Percentiles rank a stretch among this genome's conserved stretches.
Conservation (phyloP, 2,113 vertebrate species). For the Boleophthalmus pectinirostris region DNA sequence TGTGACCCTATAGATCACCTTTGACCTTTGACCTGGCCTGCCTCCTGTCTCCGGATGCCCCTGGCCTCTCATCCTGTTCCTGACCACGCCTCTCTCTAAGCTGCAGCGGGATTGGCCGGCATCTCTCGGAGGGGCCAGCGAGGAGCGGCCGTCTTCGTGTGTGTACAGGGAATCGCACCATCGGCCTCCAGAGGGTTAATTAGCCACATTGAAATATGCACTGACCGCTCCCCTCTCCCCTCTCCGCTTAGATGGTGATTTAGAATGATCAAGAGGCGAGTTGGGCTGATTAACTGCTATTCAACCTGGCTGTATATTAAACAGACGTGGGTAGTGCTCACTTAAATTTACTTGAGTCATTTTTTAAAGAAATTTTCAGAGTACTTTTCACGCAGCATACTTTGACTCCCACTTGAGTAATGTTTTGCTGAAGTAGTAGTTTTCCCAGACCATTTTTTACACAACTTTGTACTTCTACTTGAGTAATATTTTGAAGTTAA, state of each 20-base stretch:
- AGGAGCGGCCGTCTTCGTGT: slow-evolving; percentile 74
- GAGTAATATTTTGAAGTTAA: too few relatives aligned
- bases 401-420: too few relatives aligned
- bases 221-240: slow-evolving; percentile 81
- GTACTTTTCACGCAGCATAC: too few relatives aligned
- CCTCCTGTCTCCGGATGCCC: slow-evolving; percentile 55
- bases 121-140: slow-evolving; percentile 67
- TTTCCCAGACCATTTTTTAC: too few relatives aligned
- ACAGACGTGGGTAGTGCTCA: not conserved
- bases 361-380: too few relatives aligned
- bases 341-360: too few relatives aligned
- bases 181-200: slow-evolving; percentile 85
- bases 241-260: slow-evolving; percentile 68
- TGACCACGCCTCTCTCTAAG: slow-evolving; percentile 70
- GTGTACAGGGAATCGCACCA: slow-evolving; percentile 46
- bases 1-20: slow-evolving; percentile 31
- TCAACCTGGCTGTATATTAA: not conserved
- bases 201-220: slow-evolving; percentile 81
- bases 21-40: slow-evolving; percentile 41
- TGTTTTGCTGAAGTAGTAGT: too few relatives aligned
- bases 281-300: slow-evolving; percentile 7
- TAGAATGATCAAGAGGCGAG: slow-evolving; percentile 57
- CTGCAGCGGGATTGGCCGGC: slow-evolving; percentile 75
- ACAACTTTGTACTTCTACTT: too few relatives aligned
- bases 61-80: slow-evolving; percentile 66